Conservation (phyloP, 2,113 vertebrate genomes). For the Picathartes gymnocephalus region DNA sequence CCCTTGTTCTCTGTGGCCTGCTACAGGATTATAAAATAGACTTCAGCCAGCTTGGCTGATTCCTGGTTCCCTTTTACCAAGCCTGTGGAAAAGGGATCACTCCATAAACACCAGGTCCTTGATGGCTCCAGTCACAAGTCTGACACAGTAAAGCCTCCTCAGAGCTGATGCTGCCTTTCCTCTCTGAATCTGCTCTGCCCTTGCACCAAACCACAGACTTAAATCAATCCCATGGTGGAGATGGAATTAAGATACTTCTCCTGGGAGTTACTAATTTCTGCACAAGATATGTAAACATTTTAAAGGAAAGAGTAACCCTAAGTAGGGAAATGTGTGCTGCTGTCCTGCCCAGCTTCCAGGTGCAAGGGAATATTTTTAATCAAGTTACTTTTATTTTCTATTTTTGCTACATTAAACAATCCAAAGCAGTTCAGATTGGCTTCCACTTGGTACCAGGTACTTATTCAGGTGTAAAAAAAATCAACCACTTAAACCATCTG, state of each 20-base stretch:
- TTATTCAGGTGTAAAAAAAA: not conserved
- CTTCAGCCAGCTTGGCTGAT: not conserved
- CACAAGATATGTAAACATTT: not conserved
- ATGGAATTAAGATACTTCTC: not conserved
- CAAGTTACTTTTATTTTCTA: not conserved
- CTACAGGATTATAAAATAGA: not conserved
- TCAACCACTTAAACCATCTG: not conserved
- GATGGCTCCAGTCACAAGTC: not conserved
- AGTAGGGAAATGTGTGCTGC: not conserved
- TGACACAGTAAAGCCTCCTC: not conserved
- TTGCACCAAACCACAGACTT: not conserved
- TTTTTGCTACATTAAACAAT: not conserved
- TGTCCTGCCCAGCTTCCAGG: not conserved
- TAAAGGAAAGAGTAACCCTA: not conserved
- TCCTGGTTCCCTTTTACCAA: not conserved
- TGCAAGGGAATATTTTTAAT: not conserved
- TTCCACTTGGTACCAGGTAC: not conserved
- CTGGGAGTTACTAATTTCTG: not conserved
- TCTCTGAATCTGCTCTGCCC: not conserved
- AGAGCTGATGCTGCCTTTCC: not conserved
- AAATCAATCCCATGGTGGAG: not conserved
- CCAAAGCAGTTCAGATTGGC: not conserved
- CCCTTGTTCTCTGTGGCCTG: not conserved
- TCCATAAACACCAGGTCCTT: rapidly evolving
- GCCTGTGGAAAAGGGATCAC: not conserved